Base-by-base conservation (phyloP, 1,140 invertebrate species). In the Zelostemma sp. region DNA sequence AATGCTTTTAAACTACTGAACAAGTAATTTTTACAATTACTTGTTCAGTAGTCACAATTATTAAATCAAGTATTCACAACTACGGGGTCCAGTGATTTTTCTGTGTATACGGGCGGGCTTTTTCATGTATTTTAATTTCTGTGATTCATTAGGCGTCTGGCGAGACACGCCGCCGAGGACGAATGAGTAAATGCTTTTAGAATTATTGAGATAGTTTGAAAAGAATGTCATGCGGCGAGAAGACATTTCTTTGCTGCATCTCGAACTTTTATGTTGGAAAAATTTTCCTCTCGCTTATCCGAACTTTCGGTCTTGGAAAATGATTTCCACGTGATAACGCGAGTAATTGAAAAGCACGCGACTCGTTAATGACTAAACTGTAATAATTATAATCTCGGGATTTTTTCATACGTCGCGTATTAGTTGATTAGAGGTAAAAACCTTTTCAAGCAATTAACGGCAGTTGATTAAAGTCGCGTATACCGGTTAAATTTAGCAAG, bases 401-500 rank as follows among this genome's bases (percentile, higher is more conserved):
- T 47, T 19, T 19, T 3, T 12, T 31, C 11, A 9, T 48, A 15
- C 16, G 12, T 8, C 11, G 18, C 6, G n/a, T 53, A 19, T 19
- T 12, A 28, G 18, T 21, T 48, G 49, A 35, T 53, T 33, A 12
- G 15, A 53, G 49, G 4, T 9, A 15, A 16, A 21, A 21, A 33
- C 2, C 45, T 58, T 53, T 50, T 54, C 53, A 35, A 49, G 56
- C 28, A 66, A 66, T 55, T 54, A 59, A 55, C 56, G 41, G 56
- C 63, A 50, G 49, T 21, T 35, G 45, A 66, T 54, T 55, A 47
- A 28, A 28, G 50, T 63, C 55, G 35, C 58, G 58, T 55, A 55
- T 56, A 46, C 14, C 43, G 46, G 57, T 77, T 76, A 77, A 79
- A 77, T 79, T 79, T 77, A 74, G 73, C 68, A 49, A 46, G 72